Evolutionary conservation across 2,797 vertebrate species (phyloP).

Genomic region (Enteromius viviparus): DNA sequence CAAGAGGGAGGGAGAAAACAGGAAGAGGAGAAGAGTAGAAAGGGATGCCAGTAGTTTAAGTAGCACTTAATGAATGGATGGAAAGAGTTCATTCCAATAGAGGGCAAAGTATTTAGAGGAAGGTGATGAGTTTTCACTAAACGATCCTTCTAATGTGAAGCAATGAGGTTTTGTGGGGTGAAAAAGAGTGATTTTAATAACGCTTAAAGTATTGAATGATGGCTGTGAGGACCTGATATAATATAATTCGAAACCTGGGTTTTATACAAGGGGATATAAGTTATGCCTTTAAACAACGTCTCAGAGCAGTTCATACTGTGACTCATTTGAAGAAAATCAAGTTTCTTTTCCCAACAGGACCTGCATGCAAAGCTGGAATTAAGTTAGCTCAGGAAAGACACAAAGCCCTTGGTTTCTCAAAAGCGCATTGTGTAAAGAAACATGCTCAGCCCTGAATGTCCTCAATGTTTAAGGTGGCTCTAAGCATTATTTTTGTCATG

Average conservation of each 20-base stretch:
- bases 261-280: not conserved
- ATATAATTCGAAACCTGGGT: not conserved
- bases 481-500: conserved; percentile 30
- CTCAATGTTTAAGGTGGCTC: not conserved
- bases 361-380: conserved; percentile 21
- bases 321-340: not conserved
- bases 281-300: conserved; percentile 17
- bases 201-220: conserved; percentile 37
- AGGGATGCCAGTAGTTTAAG: conserved; percentile 28
- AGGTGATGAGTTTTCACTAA: conserved; percentile 45
- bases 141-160: conserved; percentile 29
- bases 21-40: not conserved
- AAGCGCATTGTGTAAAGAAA: conserved; percentile 19
- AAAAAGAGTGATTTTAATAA: conserved; percentile 9
- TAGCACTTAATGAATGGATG: conserved; percentile 44
- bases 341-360: conserved; percentile 7
- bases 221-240: conserved; percentile 10
- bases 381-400: conserved; percentile 17
- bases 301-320: not conserved
- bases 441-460: not conserved
- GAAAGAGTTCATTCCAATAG: conserved; percentile 32
- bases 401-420: conserved; percentile 25
- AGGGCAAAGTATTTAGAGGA: conserved; percentile 45
- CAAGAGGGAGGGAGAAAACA: not conserved
- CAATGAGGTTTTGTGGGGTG: not conserved